Base-by-base conservation (phyloP, 2,797 vertebrate genomes). In the Sarcophilus harrisii region DNA sequence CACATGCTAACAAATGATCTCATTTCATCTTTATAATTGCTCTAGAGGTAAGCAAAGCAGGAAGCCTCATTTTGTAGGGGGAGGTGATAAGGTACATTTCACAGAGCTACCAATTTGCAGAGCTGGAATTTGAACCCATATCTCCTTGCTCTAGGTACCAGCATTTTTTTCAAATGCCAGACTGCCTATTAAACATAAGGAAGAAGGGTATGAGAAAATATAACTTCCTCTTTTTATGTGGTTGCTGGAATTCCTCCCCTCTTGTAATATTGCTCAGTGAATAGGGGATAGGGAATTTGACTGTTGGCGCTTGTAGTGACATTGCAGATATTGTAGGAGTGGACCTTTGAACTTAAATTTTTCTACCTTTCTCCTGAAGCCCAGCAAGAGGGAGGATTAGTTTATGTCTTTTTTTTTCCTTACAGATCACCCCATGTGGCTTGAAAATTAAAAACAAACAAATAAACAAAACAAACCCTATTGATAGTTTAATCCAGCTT, bases 291-390 rank as follows among this genome's bases (percentile, higher is more conserved):
- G 89, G 32, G 24, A 45, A 30, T 27, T 28, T 91, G n/a, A 58
- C 52, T 30, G 13, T 92, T 95, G 90, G 55, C 52, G 58, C 59
- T 52, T 54, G 30, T 13, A 10, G 18, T 21, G 38, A 30, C 28
- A 52, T 8, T 60, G 0, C 21, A 38, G 58, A 11, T 89, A 90
- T 90, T 91, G 9, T 12, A 45, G 13, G 45, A 73, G 11, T 90
- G 45, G 28, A 21, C 94, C 92, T 94, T 96, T 92, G 94, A 97
- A 96, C 90, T 66, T 32, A 90, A 95, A 87, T 57, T 49, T 81
- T 95, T 90, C 57, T 29, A 1, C 92, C 93, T 1, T 93, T 95
- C 30, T 90, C 27, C 73, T 28, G 18, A 62, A 91, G 57, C 49
- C 94, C 57, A 90, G 30, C 45, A 95, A 27, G 58, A 93, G 32